Percentiles rank a stretch among this genome's conserved stretches.
Conservation (phyloP, 2,888 invertebrate genomes). For the Apodemia mormo region DNA sequence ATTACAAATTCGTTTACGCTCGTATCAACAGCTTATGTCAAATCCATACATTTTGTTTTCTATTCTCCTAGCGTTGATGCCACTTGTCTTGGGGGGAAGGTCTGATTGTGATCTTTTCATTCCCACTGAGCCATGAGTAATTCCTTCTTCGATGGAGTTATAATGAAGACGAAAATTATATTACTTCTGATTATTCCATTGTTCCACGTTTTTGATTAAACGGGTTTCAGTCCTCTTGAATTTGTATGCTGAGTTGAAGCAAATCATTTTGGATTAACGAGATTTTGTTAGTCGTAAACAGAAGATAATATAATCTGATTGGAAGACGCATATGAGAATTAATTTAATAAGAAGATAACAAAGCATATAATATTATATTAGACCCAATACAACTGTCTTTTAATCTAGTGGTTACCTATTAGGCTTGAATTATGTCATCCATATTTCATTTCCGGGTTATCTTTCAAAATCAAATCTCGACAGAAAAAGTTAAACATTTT, state of each 20-base stretch:
- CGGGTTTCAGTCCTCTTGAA: conserved; percentile 49
- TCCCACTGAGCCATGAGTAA: conserved; percentile 70
- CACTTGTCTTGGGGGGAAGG: too few species aligned
- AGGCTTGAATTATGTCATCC: too few species aligned
- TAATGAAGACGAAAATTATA: conserved; percentile 70
- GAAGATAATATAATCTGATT: conserved; percentile 5
- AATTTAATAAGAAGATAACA: conserved; percentile 14
- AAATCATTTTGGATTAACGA: conserved; percentile 58
- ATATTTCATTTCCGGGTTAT: too few species aligned
- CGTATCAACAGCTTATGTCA: too few species aligned
- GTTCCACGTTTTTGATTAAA: conserved; percentile 67
- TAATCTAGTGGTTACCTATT: too few species aligned
- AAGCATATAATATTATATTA: not conserved
- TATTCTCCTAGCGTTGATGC: too few species aligned
- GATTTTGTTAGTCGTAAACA: conserved; percentile 41
- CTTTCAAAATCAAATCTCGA: too few species aligned
- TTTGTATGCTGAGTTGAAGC: conserved; percentile 51
- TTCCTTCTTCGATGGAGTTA: conserved; percentile 59
- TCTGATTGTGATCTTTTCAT: conserved; percentile 76
- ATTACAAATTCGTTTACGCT: too few species aligned
- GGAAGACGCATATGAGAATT: not conserved
- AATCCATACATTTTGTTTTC: too few species aligned
- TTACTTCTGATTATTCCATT: conserved; percentile 73
- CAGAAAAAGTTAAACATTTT: too few species aligned
- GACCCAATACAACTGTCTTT: too few species aligned